phyloP scores from a whole-genome alignment of 2,797 vertebrate genomes.

The Anas bernieri region DNA sequence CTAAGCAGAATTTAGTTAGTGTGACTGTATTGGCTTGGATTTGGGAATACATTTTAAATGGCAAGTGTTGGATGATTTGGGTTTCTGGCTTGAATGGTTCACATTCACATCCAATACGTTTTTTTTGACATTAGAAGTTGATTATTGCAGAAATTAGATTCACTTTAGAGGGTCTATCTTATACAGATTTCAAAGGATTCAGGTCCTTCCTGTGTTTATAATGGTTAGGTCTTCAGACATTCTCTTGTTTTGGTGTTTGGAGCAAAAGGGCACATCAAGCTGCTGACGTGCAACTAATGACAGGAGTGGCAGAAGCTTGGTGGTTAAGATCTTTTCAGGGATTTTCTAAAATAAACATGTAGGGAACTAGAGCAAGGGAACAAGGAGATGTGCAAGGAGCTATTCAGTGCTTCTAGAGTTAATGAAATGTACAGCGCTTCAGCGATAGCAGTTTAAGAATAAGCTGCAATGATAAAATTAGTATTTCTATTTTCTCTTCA shows the following conservation, averaged over 20 bases:
- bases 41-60: not conserved
- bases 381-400: not conserved
- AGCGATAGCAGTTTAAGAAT: not conserved
- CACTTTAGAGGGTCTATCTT: not conserved
- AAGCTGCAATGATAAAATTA: not conserved
- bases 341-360: not conserved
- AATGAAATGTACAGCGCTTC: not conserved
- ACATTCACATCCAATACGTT: not conserved
- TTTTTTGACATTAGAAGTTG: not conserved
- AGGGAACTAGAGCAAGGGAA: not conserved
- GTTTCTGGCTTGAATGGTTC: slow-evolving; percentile 10
- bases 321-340: not conserved
- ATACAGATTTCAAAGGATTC: not conserved
- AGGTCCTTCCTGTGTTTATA: slow-evolving; percentile 17
- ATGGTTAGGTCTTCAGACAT: slow-evolving; percentile 5
- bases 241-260: not conserved
- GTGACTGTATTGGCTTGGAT: not conserved
- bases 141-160: not conserved
- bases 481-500: not conserved
- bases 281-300: slow-evolving; percentile 17
- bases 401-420: not conserved
- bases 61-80: not conserved
- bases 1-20: not conserved
- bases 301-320: not conserved
- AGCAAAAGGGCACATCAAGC: slow-evolving; percentile 12